Percentiles rank a stretch among this genome's conserved stretches.
Conservation (phyloP, 2,797 vertebrate species). For the Brachyalestes nurse region DNA sequence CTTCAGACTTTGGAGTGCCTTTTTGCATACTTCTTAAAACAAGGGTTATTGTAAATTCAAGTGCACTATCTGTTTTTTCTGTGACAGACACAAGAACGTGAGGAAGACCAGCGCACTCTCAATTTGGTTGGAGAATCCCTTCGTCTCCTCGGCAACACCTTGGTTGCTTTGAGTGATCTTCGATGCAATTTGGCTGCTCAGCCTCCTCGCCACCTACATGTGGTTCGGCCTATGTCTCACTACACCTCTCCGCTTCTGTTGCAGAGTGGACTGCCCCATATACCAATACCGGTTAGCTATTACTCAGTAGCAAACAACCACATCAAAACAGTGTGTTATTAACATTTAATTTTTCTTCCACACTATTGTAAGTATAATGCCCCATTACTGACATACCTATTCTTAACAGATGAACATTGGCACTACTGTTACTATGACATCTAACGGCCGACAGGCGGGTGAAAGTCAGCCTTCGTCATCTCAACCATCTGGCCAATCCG, state of each 20-base stretch:
- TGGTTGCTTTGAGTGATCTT: slow-evolving; percentile 89
- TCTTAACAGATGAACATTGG: slow-evolving; percentile 86
- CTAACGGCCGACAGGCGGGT: slow-evolving; percentile 76
- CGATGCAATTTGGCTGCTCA: slow-evolving; percentile 87
- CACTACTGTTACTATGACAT: slow-evolving; percentile 85
- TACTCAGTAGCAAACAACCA: neutral
- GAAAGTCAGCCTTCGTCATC: slow-evolving; percentile 73
- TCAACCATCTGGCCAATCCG: slow-evolving; percentile 70
- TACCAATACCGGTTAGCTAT: slow-evolving; percentile 83
- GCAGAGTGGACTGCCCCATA: slow-evolving; percentile 83
- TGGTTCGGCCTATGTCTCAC: slow-evolving; percentile 90
- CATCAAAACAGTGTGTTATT: neutral
- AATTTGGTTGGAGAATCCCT: slow-evolving; percentile 88
- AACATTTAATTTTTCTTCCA: neutral
- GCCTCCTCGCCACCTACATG: slow-evolving; percentile 87
- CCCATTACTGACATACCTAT: neutral
- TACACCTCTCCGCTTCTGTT: slow-evolving; percentile 85
- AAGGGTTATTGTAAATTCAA: neutral
- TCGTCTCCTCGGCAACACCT: slow-evolving; percentile 88
- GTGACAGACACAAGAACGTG: slow-evolving; percentile 82
- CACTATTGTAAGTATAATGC: neutral
- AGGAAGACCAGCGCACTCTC: slow-evolving; percentile 87
- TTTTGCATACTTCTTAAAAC: neutral
- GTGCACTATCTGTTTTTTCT: neutral
- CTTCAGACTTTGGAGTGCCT: neutral